A percentile compares a stretch with the other conserved stretches of the same genome.
phyloP scores from a whole-genome alignment of 2,797 vertebrate genomes.

The Clamator glandarius region DNA sequence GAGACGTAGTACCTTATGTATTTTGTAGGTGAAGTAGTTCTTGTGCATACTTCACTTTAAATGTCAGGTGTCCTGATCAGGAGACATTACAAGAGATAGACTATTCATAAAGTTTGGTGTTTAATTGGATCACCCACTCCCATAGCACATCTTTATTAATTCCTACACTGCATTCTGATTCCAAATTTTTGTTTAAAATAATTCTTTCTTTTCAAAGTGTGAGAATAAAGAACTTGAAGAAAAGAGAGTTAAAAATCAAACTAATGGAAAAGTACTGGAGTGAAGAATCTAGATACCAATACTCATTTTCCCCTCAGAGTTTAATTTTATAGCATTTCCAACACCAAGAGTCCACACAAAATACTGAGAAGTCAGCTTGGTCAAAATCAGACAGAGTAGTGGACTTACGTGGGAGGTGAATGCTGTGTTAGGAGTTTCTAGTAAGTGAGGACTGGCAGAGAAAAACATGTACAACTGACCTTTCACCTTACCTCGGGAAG shows the following conservation, averaged over 20 bases:
- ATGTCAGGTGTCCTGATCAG: background rate
- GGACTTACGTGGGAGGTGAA: background rate
- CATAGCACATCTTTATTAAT: background rate
- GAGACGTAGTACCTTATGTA: background rate
- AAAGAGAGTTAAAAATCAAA: background rate
- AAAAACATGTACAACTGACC: background rate
- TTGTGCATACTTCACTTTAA: background rate
- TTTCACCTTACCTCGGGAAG: slow-evolving; percentile 16
- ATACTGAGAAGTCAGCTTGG: background rate
- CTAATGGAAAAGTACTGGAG: background rate
- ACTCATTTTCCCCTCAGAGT: background rate
- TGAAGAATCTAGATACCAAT: background rate
- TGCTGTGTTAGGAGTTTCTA: background rate
- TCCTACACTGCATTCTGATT: background rate
- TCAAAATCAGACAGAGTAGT: background rate
- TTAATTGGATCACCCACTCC: background rate
- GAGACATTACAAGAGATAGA: background rate
- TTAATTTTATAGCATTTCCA: background rate
- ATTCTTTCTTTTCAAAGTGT: background rate
- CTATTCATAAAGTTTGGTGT: background rate
- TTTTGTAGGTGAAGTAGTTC: background rate
- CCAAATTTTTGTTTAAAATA: background rate
- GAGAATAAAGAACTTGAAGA: background rate
- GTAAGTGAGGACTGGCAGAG: background rate
- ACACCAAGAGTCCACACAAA: background rate